Evolutionary conservation across 2,888 invertebrate genomes (phyloP), one percentile per base, ranked within the genome.

Genomic region (Chesias legatella): DNA sequence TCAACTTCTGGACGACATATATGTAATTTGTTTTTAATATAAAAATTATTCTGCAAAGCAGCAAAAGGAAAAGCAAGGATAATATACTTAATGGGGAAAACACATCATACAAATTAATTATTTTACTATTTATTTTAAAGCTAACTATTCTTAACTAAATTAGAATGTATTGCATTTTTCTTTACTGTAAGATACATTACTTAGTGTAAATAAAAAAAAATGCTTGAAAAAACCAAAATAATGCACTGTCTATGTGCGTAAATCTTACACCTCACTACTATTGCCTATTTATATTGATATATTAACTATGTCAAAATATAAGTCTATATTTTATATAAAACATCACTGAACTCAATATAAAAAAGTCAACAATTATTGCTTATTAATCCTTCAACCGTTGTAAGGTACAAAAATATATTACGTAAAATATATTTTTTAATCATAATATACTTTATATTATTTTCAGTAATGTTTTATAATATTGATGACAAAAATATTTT

Each of bases 141-240:
- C 72, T 74, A 79, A 68, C 70, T 75, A 73, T 70, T 65, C 76
- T 74, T 77, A 79, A 59, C 70, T 78, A 79, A 53, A 64, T 73
- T 68, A 77, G 74, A 79, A 76, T 77, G 74, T 79, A 77, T 80
- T 81, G 80, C 79, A 77, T 77, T 73, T 73, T 70, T 73, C 71
- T 59, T 63, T 59, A 60, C 58, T 59, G 52, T 63, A 60, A 63
- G 56, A 60, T 43, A 54, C 41, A 68, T 62, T 56, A 58, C 60
- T 56, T 64, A 67, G 33, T 55, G 42, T 56, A 51, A 43, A 44
- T 52, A 52, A 62, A 61, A 63, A n/a, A 64, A 73, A 73, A 71
- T 67, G 62, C 62, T 67, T 51, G 44, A 69, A 65, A 67, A 62
- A 61, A 63, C 53, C 51, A 55, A 55, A 37, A 41, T 54, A 66